Base-by-base conservation (phyloP, 2,888 invertebrate species). In the Adela reaumurella region DNA sequence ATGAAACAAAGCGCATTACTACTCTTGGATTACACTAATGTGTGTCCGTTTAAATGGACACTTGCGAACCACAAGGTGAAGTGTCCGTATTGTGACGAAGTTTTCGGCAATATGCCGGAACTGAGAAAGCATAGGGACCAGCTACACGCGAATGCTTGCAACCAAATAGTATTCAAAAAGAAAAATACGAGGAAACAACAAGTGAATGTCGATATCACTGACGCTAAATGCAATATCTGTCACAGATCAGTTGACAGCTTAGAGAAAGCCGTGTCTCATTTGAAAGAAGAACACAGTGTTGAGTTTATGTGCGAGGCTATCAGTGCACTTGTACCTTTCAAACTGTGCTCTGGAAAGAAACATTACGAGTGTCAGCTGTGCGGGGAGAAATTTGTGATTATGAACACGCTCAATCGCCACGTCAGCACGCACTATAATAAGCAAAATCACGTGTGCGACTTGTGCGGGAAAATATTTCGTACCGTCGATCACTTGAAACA, bases 371-470 rank as follows among this genome's bases (percentile, higher is more conserved):
- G 77, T 53, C 58, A 71, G 0, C 63, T 74, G 48, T 78, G 77
- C 48, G 54, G 58, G 0, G 63, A 67, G 42, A 64, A 59, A 20
- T 77, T 76, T 53, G 74, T 74, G 48, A 74, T 71, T 42, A 76
- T 76, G 49, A 55, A 76, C 0, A 74, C 74, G 58, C 59, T 78
- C 0, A 76, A 76, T 52, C 72, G 76, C 50, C 77, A 78, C 42
- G 76, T 76, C 74, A 76, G 76, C 47, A 51, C 62, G 0, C 77
- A 78, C 51, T 77, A 77, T 28, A 74, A 77, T 52, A 69, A 74
- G 55, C 73, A 74, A 19, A 76, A 76, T 44, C 77, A 77, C 52
- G 63, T 73, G 1, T n/a, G n/a, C n/a, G n/a, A n/a, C n/a, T n/a
- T n/a, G n/a, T n/a, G n/a, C n/a, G n/a, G n/a, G n/a, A n/a, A n/a